These are phyloP conservation scores for Crypturellus tataupa DNA, from an alignment of 2,797 vertebrate species.

Conservation along the genomic window DNA sequence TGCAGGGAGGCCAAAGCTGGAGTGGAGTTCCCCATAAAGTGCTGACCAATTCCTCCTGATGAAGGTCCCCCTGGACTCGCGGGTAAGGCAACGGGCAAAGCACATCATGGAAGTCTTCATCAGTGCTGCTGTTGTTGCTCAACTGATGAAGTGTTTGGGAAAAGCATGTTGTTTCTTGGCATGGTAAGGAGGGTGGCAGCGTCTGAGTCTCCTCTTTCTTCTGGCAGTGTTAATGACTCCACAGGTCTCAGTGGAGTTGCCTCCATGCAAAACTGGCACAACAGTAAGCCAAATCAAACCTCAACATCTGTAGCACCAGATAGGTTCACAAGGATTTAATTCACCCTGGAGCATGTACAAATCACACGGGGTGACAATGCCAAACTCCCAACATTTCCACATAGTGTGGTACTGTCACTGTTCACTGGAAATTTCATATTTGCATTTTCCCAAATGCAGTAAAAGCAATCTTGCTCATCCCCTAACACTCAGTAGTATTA, in stretches of 20 bases:
- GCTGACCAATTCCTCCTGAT: background rate
- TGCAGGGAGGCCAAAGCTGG: background rate
- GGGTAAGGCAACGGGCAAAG: background rate
- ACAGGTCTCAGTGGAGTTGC: conserved; percentile 40
- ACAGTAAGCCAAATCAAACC: conserved; percentile 2
- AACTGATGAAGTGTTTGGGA: conserved; percentile 22
- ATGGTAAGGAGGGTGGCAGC: conserved; percentile 2
- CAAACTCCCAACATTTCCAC: conserved; percentile 55
- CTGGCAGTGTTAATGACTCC: conserved; percentile 24
- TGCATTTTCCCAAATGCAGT: conserved; percentile 42
- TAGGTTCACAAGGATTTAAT: conserved; percentile 57
- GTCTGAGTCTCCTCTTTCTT: background rate
- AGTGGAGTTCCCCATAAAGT: background rate
- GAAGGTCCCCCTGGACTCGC: accelerated
- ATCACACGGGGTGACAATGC: conserved; percentile 60
- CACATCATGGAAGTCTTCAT: background rate
- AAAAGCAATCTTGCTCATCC: conserved; percentile 41
- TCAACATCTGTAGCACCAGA: conserved; percentile 42
- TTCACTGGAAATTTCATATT: conserved; percentile 63
- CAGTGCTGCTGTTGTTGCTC: background rate
- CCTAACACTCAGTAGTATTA: background rate
- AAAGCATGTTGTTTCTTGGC: conserved; percentile 13
- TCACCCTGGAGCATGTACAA: conserved; percentile 38
- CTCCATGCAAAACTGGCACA: conserved; percentile 30
- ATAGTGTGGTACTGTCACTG: background rate